Percentiles rank a stretch among this genome's conserved stretches.
Evolutionary conservation across 1,140 invertebrate genomes (phyloP).

Genomic region (Carposina sasakii): DNA sequence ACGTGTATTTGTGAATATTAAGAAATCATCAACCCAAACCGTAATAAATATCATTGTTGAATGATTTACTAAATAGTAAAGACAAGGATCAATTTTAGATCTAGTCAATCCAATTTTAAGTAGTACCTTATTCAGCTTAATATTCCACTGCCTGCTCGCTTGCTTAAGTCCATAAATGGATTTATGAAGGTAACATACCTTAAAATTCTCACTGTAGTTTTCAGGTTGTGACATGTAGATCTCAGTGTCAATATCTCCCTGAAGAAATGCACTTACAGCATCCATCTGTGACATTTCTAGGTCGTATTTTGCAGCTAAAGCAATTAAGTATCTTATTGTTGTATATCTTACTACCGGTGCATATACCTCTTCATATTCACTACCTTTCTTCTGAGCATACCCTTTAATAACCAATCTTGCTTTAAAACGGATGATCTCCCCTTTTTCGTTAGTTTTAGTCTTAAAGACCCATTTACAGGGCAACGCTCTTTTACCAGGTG

Average conservation of each 20-base stretch:
- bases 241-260: constrained; percentile 58
- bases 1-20: constrained; percentile 22
- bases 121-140: constrained; percentile 21
- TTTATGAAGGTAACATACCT: constrained; percentile 51
- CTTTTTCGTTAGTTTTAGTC: background rate
- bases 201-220: constrained; percentile 27
- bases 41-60: constrained; percentile 19
- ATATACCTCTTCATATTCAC: constrained; percentile 49
- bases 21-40: constrained; percentile 24
- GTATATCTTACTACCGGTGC: constrained; percentile 35
- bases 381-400: constrained; percentile 43
- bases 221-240: constrained; percentile 57
- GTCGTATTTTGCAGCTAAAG: constrained; percentile 41
- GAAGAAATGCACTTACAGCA: constrained; percentile 51
- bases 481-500: constrained; percentile 12
- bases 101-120: constrained; percentile 22
- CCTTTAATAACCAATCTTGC: constrained; percentile 38
- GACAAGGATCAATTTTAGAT: constrained; percentile 19
- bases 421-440: background rate
- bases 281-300: constrained; percentile 40
- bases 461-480: background rate
- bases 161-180: constrained; percentile 62
- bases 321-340: constrained; percentile 49
- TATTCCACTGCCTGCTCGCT: constrained; percentile 32
- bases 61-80: constrained; percentile 21